These are phyloP conservation scores for Bergia sp. DNA, from an alignment of 92 coral and sea anemone genomes.

Conservation along the genomic window DNA sequence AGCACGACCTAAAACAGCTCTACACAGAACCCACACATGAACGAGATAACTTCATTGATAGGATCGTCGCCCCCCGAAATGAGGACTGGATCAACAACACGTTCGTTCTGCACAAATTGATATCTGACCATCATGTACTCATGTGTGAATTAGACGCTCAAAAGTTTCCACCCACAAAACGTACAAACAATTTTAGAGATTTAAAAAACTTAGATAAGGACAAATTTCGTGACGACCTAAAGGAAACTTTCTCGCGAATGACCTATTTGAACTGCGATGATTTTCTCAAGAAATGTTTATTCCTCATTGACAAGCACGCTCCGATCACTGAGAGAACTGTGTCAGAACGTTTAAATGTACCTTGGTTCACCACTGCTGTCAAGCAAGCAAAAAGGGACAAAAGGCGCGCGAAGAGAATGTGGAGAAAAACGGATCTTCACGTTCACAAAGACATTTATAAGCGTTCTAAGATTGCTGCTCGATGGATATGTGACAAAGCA, in stretches of 20 bases:
- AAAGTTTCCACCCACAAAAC: too few relatives aligned
- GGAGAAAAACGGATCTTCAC: background rate
- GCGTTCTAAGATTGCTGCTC: background rate
- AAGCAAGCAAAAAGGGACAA: background rate
- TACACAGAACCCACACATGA: too few relatives aligned
- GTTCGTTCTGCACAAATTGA: too few relatives aligned
- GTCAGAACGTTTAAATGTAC: background rate
- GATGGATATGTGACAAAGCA: background rate
- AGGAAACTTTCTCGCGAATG: background rate
- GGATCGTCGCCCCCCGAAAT: too few relatives aligned
- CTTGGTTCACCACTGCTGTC: background rate
- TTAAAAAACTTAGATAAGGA: background rate
- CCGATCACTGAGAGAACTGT: background rate
- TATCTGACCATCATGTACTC: too few relatives aligned
- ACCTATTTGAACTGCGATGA: background rate
- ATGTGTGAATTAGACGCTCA: too few relatives aligned
- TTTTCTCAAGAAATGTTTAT: background rate
- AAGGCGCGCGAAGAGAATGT: background rate
- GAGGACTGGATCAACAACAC: too few relatives aligned
- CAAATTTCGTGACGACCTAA: background rate
- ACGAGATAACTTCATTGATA: too few relatives aligned
- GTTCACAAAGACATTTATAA: background rate
- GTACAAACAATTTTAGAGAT: background rate
- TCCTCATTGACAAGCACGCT: background rate
- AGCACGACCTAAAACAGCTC: too few relatives aligned